Base-by-base conservation (phyloP, 1,140 invertebrate species). In the Cardiocondyla obscurior region DNA sequence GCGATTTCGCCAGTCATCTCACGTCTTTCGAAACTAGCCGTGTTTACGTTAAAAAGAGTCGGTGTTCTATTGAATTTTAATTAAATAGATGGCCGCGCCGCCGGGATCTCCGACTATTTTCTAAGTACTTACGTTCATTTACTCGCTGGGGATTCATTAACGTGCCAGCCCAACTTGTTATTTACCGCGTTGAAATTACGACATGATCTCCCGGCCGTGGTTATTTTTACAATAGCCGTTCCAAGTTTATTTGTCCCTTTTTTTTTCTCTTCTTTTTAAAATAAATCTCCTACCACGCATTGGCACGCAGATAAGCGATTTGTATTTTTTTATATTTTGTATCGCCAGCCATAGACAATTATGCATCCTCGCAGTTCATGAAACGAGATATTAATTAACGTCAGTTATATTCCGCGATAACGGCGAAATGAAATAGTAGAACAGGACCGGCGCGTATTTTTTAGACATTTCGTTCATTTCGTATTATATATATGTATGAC, bases 381-480 rank as follows among this genome's bases (percentile, higher is more conserved):
- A 30, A 79, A 79, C 53, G 39, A 30, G 73, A 42, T 83, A 76
- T 83, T 74, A 74, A 74, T 74, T 73, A 73, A 72, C 67, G 67
- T 55, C 67, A 55, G 49, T 72, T 72, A 36, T 53, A 36, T 25
- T 22, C 33, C 19, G 19, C 12, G 30, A 70, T 53, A 70, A 70
- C 67, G 7, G 49, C 25, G 33, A 58, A 57, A 16, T 42, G 22
- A 57, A 73, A 57, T 72, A 36, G 14, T 57, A 57, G 33, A 12
- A 12, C 36, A 42, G 33, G 49, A 55, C 30, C 1, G 30, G 22
- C 4, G 51, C 44, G 51, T 39, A 73, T 57, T 57, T 76, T 76
- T 76, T 76, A 46, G 55, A 19, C 25, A 19, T 46, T 62, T 46
- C 28, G 7, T 74, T 60, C 30, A 60, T 62, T 76, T 16, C 30